A percentile compares a stretch with the other conserved stretches of the same genome.
Conservation (phyloP, 92 coral and sea anemone species). For the Porites divaricata region DNA sequence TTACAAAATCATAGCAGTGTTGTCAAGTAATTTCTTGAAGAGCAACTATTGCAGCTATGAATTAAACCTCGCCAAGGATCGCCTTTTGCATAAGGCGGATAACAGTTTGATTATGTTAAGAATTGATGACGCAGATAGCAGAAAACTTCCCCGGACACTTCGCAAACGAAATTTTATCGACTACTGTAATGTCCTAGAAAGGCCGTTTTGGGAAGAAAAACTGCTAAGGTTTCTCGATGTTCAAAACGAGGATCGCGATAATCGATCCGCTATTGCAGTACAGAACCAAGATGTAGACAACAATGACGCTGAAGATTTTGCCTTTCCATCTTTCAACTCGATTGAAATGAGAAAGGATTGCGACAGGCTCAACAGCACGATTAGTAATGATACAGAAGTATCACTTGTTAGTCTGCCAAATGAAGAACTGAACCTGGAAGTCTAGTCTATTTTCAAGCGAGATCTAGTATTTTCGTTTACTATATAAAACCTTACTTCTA, state of each 20-base stretch:
- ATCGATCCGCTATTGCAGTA: too few species aligned
- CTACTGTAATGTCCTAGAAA: not conserved
- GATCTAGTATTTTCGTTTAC: not conserved
- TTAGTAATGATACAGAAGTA: conserved; percentile 1
- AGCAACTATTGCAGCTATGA: conserved; percentile 25
- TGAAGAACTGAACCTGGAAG: not conserved
- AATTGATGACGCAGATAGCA: conserved; percentile 3
- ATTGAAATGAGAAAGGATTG: not conserved
- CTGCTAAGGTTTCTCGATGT: conserved; percentile 20
- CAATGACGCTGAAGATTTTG: not conserved
- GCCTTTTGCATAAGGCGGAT: not conserved
- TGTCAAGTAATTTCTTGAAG: conserved; percentile 18
- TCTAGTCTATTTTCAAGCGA: not conserved
- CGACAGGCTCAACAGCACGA: conserved; percentile 19
- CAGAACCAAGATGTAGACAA: not conserved
- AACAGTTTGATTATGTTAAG: conserved; percentile 15
- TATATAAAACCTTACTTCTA: too few species aligned
- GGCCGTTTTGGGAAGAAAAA: conserved; percentile 12
- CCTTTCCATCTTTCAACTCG: not conserved
- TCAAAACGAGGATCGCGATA: not conserved
- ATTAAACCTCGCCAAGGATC: conserved; percentile 15
- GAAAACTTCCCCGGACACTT: not conserved
- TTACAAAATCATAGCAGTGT: conserved; percentile 24
- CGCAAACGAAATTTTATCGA: conserved; percentile 20
- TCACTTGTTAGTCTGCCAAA: not conserved